phyloP scores from a whole-genome alignment of 2,888 invertebrate species.

The Polymixis lichenea region DNA sequence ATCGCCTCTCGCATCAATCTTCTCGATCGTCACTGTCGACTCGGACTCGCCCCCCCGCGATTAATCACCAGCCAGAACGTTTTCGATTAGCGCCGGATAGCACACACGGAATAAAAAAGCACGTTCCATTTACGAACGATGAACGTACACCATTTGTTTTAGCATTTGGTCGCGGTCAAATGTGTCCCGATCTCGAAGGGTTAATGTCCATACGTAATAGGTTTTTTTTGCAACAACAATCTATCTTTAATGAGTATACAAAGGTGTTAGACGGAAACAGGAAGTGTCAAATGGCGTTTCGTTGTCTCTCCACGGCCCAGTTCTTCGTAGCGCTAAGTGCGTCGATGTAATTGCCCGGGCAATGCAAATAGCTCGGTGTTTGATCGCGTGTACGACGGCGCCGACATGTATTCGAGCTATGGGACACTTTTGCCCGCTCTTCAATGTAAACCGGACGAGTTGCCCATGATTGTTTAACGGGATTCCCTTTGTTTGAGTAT shows the following conservation, averaged over 20 bases:
- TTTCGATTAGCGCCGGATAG: slow-evolving; percentile 87
- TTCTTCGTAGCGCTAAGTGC: slow-evolving; percentile 87
- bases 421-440: slow-evolving; percentile 72
- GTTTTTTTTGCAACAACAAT: slow-evolving; percentile 75
- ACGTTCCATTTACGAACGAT: slow-evolving; percentile 82
- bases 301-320: slow-evolving; percentile 88
- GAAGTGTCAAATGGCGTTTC: slow-evolving; percentile 90
- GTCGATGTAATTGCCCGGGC: slow-evolving; percentile 86
- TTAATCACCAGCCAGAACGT: slow-evolving; percentile 86
- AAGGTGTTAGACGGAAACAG: slow-evolving; percentile 85
- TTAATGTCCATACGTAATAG: slow-evolving; percentile 49
- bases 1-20: slow-evolving; percentile 82
- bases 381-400: slow-evolving; percentile 75
- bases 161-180: slow-evolving; percentile 60
- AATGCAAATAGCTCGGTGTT: slow-evolving; percentile 85
- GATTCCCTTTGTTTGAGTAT: slow-evolving; percentile 70
- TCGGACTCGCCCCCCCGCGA: slow-evolving; percentile 83
- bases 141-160: slow-evolving; percentile 72
- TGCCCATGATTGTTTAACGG: slow-evolving; percentile 78
- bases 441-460: slow-evolving; percentile 71
- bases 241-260: slow-evolving; percentile 64
- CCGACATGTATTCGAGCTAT: slow-evolving; percentile 67
- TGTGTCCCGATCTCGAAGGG: slow-evolving; percentile 53
- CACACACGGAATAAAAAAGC: slow-evolving; percentile 72
- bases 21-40: slow-evolving; percentile 84